Evolutionary conservation across 64 coral and sea anemone species (phyloP).

Genomic region (Stichodactyla helianthus): DNA sequence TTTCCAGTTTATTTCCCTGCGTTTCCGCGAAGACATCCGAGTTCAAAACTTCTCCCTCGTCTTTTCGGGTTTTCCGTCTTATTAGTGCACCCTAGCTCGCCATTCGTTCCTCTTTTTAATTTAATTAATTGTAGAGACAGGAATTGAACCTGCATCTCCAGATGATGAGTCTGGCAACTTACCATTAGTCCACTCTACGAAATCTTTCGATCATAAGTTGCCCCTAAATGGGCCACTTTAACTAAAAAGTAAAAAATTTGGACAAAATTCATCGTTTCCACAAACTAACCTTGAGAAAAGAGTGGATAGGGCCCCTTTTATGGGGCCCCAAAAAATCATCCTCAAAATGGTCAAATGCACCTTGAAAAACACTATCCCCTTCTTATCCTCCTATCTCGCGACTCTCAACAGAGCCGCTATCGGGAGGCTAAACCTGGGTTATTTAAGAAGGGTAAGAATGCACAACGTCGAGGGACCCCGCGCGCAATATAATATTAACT

Average conservation of each 20-base stretch:
- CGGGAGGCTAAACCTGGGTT: too few relatives aligned
- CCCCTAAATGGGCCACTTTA: neutral
- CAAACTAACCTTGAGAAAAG: slow-evolving; percentile 15
- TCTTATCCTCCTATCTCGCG: too few relatives aligned
- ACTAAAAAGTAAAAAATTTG: neutral
- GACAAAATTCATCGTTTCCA: slow-evolving; percentile 15
- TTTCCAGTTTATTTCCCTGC: slow-evolving; percentile 33
- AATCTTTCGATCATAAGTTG: slow-evolving; percentile 2
- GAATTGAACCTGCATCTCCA: slow-evolving; percentile 61
- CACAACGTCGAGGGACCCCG: too few relatives aligned
- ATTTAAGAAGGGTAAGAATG: too few relatives aligned
- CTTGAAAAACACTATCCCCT: too few relatives aligned
- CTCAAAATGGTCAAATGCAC: too few relatives aligned
- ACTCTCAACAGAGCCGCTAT: too few relatives aligned
- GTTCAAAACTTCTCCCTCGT: slow-evolving; percentile 69
- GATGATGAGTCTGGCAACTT: slow-evolving; percentile 72
- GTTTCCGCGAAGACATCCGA: slow-evolving; percentile 32
- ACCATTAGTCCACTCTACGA: slow-evolving; percentile 73
- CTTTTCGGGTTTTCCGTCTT: slow-evolving; percentile 61
- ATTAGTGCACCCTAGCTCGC: slow-evolving; percentile 60
- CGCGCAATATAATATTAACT: too few relatives aligned
- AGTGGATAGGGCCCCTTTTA: slow-evolving; percentile 29
- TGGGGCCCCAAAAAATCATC: too few relatives aligned
- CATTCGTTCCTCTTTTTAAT: slow-evolving; percentile 39
- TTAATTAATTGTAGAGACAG: slow-evolving; percentile 54